A percentile compares a stretch with the other conserved stretches of the same genome.
Evolutionary conservation across 1,140 invertebrate genomes (phyloP).

Genomic region (Belonocnema kinseyi): DNA sequence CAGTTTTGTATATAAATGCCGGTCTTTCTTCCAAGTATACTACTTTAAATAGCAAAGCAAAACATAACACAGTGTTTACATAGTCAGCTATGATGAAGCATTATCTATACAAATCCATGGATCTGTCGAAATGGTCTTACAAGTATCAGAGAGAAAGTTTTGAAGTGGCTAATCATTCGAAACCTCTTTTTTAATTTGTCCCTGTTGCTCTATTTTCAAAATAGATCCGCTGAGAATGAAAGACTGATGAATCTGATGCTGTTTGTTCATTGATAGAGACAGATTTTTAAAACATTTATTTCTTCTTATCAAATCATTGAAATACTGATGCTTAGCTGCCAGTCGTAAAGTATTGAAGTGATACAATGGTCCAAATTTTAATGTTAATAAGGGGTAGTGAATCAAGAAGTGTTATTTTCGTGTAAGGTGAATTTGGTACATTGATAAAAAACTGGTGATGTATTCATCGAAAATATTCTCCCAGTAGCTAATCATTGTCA

Average conservation of each 20-base stretch:
- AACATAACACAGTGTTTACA: not conserved
- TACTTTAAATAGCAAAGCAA: not conserved
- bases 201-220: not conserved
- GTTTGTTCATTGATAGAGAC: not conserved
- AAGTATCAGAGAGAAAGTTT: not conserved
- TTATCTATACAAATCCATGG: not conserved
- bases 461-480: not conserved
- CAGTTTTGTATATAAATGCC: too few relatives aligned
- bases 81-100: not conserved
- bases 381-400: not conserved
- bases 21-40: too few relatives aligned
- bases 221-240: not conserved
- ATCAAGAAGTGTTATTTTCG: not conserved
- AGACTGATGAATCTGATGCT: not conserved
- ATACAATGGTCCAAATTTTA: too few relatives aligned
- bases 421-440: not conserved
- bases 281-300: conserved; percentile 1
- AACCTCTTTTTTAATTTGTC: not conserved
- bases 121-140: not conserved
- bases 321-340: not conserved
- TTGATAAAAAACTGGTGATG: not conserved
- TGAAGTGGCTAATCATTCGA: not conserved
- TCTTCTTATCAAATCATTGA: not conserved
- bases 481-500: not conserved
- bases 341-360: not conserved